Percentiles rank a stretch among this genome's conserved stretches.
Evolutionary conservation across 2,888 invertebrate genomes (phyloP).

Genomic region (Pollenia amentaria): DNA sequence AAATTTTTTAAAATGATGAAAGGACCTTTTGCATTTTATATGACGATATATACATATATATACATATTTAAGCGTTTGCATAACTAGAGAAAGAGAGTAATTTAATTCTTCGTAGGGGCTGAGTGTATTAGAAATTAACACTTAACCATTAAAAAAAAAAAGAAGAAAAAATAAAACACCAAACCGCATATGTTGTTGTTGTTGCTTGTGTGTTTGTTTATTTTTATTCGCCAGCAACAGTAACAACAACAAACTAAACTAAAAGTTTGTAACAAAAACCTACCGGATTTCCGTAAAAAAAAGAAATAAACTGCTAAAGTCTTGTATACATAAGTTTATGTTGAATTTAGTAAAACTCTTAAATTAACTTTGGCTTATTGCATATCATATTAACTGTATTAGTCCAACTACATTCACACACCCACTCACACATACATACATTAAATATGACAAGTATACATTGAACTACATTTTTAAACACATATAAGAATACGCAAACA

Average conservation of each 20-base stretch:
- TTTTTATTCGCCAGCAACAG: slow-evolving; percentile 45
- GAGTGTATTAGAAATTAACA: slow-evolving; percentile 59
- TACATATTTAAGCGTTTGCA: background rate
- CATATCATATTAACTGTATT: slow-evolving; percentile 53
- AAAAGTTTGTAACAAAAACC: slow-evolving; percentile 71
- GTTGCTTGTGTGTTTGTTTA: slow-evolving; percentile 29
- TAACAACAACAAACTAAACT: slow-evolving; percentile 33
- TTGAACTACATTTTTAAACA: slow-evolving; percentile 28
- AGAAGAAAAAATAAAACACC: slow-evolving; percentile 3
- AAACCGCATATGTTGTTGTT: background rate
- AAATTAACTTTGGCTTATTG: slow-evolving; percentile 61
- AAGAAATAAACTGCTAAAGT: slow-evolving; percentile 47
- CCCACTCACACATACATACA: background rate
- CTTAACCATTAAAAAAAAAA: slow-evolving; percentile 35
- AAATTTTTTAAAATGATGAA: too few relatives aligned
- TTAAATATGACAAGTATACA: background rate
- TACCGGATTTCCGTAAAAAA: slow-evolving; percentile 73
- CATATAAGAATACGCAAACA: background rate
- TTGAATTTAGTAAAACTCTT: slow-evolving; percentile 53
- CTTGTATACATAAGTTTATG: slow-evolving; percentile 34
- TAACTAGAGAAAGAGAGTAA: slow-evolving; percentile 21
- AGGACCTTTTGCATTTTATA: too few relatives aligned
- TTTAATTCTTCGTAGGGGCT: slow-evolving; percentile 14
- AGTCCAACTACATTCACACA: background rate
- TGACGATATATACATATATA: too few relatives aligned